Evolutionary conservation across 1,140 invertebrate genomes (phyloP).

Genomic region (Muscidifurax raptorellus): DNA sequence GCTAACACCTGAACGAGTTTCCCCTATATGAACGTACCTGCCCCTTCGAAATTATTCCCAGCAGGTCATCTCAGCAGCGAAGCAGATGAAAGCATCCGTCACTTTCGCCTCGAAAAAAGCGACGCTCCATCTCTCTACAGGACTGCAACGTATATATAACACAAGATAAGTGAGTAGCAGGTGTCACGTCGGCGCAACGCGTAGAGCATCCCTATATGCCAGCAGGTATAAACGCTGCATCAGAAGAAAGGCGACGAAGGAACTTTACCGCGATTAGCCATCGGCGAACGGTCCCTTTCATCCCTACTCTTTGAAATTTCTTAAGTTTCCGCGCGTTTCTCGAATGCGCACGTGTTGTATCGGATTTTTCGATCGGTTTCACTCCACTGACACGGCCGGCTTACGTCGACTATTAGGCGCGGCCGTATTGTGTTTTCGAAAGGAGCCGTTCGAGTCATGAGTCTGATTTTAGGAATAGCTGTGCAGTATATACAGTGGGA

Average conservation of each 20-base stretch:
- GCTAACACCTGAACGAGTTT: not conserved
- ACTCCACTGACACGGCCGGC: not conserved
- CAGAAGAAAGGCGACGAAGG: slow-evolving; percentile 47
- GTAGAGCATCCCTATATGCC: not conserved
- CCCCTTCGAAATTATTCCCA: not conserved
- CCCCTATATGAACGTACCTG: not conserved
- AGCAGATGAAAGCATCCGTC: not conserved
- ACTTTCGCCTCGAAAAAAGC: not conserved
- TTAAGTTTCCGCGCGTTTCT: slow-evolving; percentile 22
- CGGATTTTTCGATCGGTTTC: slow-evolving; percentile 57
- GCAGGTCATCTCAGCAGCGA: not conserved
- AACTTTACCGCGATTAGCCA: slow-evolving; percentile 61
- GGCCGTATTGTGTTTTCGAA: slow-evolving; percentile 10
- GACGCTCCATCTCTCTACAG: not conserved
- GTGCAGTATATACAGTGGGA: not conserved
- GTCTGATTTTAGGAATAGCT: not conserved
- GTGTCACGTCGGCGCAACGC: slow-evolving; percentile 57
- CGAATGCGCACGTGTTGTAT: slow-evolving; percentile 53
- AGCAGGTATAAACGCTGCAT: not conserved
- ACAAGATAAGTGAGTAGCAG: slow-evolving; percentile 66
- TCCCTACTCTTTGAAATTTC: not conserved
- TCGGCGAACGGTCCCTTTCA: slow-evolving; percentile 56
- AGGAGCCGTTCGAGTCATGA: slow-evolving; percentile 5
- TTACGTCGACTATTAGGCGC: slow-evolving; percentile 40
- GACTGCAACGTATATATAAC: not conserved